A percentile compares a stretch with the other conserved stretches of the same genome.
These are phyloP conservation scores for Leistus spinibarbis DNA, from an alignment of 2,888 invertebrate genomes.

Conservation along the genomic window DNA sequence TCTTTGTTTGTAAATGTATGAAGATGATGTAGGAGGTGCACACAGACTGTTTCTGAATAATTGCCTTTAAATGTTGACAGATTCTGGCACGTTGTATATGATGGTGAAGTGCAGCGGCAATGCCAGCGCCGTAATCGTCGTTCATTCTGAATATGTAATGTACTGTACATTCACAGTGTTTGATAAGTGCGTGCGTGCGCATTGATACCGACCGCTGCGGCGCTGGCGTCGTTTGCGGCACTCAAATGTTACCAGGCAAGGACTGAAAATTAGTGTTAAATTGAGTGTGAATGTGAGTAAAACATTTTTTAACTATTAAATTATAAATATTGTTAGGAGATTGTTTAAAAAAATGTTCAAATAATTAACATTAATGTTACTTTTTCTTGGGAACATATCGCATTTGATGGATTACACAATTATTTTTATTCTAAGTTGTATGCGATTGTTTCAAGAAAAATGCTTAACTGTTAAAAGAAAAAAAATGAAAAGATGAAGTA, in stretches of 20 bases:
- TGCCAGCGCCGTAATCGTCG: constrained; percentile 6
- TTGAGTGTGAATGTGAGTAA: constrained; percentile 44
- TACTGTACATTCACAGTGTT: constrained; percentile 22
- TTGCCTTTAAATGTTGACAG: constrained; percentile 16
- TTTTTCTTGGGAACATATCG: constrained; percentile 39
- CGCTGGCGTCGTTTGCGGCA: constrained; percentile 39
- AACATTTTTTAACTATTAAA: constrained; percentile 55
- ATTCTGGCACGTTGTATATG: constrained; percentile 32
- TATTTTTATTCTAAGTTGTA: constrained; percentile 38
- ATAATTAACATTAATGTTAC: constrained; percentile 39
- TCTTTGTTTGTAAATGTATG: not conserved
- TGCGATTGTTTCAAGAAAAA: constrained; percentile 39
- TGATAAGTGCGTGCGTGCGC: constrained; percentile 18
- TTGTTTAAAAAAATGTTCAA: constrained; percentile 56
- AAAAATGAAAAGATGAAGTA: constrained; percentile 11
- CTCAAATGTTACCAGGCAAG: constrained; percentile 37
- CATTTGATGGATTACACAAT: constrained; percentile 30
- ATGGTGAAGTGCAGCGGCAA: constrained; percentile 28
- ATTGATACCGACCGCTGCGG: constrained; percentile 19
- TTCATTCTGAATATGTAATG: not conserved
- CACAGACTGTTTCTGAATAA: constrained; percentile 6
- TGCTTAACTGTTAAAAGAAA: constrained; percentile 31
- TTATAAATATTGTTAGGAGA: constrained; percentile 58
- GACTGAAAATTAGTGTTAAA: constrained; percentile 40
- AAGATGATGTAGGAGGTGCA: not conserved